Conservation (phyloP, 1,140 invertebrate genomes). For the Linepithema humile region DNA sequence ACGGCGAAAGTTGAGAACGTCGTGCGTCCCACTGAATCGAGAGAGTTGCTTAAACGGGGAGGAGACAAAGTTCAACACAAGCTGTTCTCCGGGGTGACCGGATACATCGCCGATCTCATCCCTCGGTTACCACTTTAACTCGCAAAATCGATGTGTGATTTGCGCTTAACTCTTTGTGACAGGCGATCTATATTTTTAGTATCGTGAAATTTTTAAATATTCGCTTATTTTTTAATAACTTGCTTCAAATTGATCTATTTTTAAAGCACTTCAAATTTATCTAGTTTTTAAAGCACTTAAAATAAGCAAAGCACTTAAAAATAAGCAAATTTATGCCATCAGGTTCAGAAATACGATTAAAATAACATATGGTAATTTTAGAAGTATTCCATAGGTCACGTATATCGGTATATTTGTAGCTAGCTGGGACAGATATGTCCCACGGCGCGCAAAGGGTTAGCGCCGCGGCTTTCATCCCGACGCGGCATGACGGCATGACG, state of each 20-base stretch:
- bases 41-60: conserved; percentile 13
- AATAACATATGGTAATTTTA: too few relatives aligned
- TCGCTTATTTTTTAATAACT: background rate
- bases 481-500: background rate
- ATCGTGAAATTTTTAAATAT: background rate
- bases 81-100: background rate
- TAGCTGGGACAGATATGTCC: conserved; percentile 48
- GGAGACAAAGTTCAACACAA: conserved; percentile 1
- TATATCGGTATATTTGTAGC: background rate
- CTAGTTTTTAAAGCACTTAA: too few relatives aligned
- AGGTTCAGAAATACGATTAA: too few relatives aligned
- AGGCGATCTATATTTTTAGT: background rate
- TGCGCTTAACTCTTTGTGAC: conserved; percentile 60
- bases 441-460: conserved; percentile 20
- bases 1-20: conserved; percentile 26
- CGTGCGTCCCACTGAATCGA: background rate
- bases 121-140: conserved; percentile 28
- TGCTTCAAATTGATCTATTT: too few relatives aligned
- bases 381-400: background rate
- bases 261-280: too few relatives aligned
- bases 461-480: conserved; percentile 8
- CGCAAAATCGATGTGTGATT: conserved; percentile 60
- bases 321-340: too few relatives aligned
- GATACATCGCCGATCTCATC: background rate
- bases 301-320: too few relatives aligned